Conservation (phyloP, 2,113 vertebrate species). For the Rhipidura dahli region DNA sequence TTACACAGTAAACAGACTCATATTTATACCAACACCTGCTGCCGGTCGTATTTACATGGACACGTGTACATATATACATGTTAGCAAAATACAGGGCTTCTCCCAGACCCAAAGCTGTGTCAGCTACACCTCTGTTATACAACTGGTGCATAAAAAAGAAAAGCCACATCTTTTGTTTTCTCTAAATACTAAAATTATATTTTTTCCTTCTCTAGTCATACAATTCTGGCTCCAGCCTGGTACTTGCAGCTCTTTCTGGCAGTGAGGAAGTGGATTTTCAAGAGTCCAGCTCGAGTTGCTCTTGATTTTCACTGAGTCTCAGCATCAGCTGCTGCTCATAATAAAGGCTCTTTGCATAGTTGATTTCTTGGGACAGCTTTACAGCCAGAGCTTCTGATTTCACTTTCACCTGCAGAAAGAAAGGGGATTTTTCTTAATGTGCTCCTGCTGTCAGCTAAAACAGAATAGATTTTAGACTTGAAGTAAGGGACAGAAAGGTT, state of each 20-base stretch:
- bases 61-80: slow-evolving; percentile 77
- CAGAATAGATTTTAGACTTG: not conserved
- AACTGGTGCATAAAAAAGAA: slow-evolving; percentile 9
- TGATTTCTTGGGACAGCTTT: slow-evolving; percentile 96
- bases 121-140: slow-evolving; percentile 37
- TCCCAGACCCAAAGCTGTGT: slow-evolving; percentile 54
- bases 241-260: not conserved
- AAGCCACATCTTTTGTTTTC: slow-evolving; percentile 6
- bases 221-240: not conserved
- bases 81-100: slow-evolving; percentile 74
- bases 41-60: slow-evolving; percentile 72
- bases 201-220: not conserved
- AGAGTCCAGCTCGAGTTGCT: slow-evolving; percentile 86
- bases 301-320: slow-evolving; percentile 81
- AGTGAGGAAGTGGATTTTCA: slow-evolving; percentile 64
- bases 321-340: slow-evolving; percentile 98
- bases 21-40: slow-evolving; percentile 44
- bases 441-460: not conserved
- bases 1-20: slow-evolving; percentile 69
- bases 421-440: not conserved
- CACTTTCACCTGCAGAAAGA: slow-evolving; percentile 86
- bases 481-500: not conserved
- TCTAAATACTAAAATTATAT: not conserved
- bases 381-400: slow-evolving; percentile 88
- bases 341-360: slow-evolving; percentile 99